Percentiles rank a stretch among this genome's conserved stretches.
Conservation (phyloP, 2,888 invertebrate species). For the Bellardia pandia region DNA sequence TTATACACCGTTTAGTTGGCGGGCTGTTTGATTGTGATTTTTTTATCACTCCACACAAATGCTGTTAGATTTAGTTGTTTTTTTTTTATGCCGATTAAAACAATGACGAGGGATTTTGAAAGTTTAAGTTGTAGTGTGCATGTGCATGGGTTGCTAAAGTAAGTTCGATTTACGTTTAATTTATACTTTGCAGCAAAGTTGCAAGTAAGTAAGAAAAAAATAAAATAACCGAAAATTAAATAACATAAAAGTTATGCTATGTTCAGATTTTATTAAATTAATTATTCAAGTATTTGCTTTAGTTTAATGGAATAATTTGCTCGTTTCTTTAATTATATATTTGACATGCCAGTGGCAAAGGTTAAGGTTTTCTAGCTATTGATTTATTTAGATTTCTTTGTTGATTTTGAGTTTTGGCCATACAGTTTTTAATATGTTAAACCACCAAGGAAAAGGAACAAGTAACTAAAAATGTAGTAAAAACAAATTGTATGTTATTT, state of each 20-base stretch:
- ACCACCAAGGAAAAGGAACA: neutral
- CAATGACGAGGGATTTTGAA: slow-evolving; percentile 34
- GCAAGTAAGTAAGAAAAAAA: neutral
- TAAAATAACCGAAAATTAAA: slow-evolving; percentile 18
- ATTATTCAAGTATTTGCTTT: slow-evolving; percentile 29
- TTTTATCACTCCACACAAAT: slow-evolving; percentile 4
- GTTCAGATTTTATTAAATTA: slow-evolving; percentile 33
- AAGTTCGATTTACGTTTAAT: slow-evolving; percentile 32
- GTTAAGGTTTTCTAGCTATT: slow-evolving; percentile 41
- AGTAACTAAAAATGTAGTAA: neutral
- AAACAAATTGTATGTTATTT: neutral
- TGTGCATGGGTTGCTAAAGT: slow-evolving; percentile 37
- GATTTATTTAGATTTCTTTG: slow-evolving; percentile 10
- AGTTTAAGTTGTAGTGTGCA: slow-evolving; percentile 5
- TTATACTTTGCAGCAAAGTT: neutral
- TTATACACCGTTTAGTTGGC: neutral
- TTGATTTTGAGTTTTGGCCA: neutral
- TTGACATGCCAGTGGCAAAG: slow-evolving; percentile 44
- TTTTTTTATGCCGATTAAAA: slow-evolving; percentile 14
- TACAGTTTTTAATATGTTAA: neutral
- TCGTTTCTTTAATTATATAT: slow-evolving; percentile 47
- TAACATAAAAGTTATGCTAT: slow-evolving; percentile 35
- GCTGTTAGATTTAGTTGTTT: neutral
- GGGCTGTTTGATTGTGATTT: neutral
- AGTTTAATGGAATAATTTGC: slow-evolving; percentile 7